These are phyloP conservation scores for Sycobia sp. DNA, from an alignment of 1,140 invertebrate species.

Conservation along the genomic window DNA sequence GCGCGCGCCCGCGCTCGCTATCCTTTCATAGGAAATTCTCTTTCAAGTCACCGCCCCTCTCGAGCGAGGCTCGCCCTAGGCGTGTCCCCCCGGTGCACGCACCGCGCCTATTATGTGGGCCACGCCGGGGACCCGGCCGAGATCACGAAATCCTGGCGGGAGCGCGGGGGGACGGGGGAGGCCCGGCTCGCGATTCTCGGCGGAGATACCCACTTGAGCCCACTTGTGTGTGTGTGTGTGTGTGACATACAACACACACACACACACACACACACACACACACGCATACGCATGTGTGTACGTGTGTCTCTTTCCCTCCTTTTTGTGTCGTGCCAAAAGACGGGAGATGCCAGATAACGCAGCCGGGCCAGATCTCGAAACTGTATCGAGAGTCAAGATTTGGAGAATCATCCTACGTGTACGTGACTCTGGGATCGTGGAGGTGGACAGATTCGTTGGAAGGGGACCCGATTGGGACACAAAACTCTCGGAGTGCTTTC, in stretches of 20 bases:
- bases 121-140: no score
- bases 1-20: no score
- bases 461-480: no score
- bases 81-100: neutral
- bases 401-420: slow-evolving; percentile 1
- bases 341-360: slow-evolving; percentile 22
- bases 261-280: no score
- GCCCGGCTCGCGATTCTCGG: slow-evolving; percentile 15
- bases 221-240: no score
- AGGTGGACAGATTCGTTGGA: neutral
- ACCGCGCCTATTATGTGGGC: no score
- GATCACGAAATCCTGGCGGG: neutral
- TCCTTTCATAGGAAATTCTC: slow-evolving; percentile 56
- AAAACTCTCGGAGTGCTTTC: no score
- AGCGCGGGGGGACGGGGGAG: neutral
- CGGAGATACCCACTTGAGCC: slow-evolving; percentile 13
- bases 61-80: neutral
- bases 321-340: slow-evolving; percentile 6
- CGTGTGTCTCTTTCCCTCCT: neutral
- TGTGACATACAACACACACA: no score
- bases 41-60: slow-evolving; percentile 56
- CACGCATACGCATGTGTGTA: no score
- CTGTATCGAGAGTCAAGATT: slow-evolving; percentile 19
- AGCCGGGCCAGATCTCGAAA: slow-evolving; percentile 17
- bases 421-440: neutral